A percentile compares a stretch with the other conserved stretches of the same genome.
These are phyloP conservation scores for Ceratina japonica DNA, from an alignment of 1,140 invertebrate species.

Conservation along the genomic window DNA sequence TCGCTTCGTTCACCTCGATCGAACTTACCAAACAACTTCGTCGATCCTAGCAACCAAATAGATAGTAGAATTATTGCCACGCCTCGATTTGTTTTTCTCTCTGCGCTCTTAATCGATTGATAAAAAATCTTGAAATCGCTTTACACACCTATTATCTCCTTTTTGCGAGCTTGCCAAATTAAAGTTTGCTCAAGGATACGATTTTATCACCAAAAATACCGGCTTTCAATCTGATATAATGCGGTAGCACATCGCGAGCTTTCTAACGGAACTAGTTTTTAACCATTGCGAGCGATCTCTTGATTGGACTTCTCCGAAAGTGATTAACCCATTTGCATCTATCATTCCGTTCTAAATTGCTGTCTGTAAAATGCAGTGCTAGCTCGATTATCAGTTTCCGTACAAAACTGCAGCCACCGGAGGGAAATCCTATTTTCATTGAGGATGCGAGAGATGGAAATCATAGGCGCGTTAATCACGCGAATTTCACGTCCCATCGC, in stretches of 20 bases:
- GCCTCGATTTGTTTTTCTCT: neutral
- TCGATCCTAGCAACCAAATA: neutral
- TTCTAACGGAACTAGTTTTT: conserved; percentile 2
- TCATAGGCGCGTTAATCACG: conserved; percentile 2
- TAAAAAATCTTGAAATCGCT: neutral
- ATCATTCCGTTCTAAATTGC: neutral
- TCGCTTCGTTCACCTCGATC: neutral
- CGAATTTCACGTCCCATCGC: neutral
- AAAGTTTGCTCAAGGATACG: neutral
- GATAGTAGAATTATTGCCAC: neutral
- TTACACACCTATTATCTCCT: neutral
- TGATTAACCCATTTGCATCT: conserved; percentile 25
- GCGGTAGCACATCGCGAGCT: neutral
- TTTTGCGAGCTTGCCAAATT: conserved; percentile 6
- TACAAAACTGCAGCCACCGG: neutral
- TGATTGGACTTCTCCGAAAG: neutral
- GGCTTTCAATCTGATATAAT: neutral
- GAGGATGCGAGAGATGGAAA: neutral
- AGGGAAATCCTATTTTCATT: neutral
- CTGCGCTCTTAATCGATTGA: neutral
- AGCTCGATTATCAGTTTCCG: neutral
- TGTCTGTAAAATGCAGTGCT: neutral
- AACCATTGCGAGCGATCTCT: neutral
- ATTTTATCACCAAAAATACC: too few relatives aligned
- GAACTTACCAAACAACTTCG: neutral